Conservation (phyloP, 2,888 invertebrate genomes). For the Torymus aiolomorphi region DNA sequence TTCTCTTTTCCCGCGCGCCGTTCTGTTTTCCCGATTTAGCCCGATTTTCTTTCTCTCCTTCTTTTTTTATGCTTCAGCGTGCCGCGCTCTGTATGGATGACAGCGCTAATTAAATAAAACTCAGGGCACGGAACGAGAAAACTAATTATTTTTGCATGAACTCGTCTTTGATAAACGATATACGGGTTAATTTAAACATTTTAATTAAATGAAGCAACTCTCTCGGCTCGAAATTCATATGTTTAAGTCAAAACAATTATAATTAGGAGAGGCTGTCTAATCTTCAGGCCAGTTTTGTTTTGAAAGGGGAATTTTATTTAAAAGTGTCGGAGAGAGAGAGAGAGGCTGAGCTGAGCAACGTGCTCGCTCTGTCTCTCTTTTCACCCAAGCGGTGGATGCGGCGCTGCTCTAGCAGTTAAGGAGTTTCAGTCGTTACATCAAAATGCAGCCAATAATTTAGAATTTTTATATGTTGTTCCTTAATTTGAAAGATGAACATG, state of each 20-base stretch:
- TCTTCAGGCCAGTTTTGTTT: too few species aligned
- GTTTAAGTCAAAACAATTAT: conserved; percentile 1
- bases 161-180: conserved; percentile 24
- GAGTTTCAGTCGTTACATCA: too few species aligned
- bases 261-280: not conserved
- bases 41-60: not conserved
- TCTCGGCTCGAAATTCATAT: not conserved
- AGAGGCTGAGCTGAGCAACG: too few species aligned
- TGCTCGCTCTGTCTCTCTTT: too few species aligned
- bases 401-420: too few species aligned
- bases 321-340: too few species aligned
- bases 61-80: not conserved
- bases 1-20: not conserved
- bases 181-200: conserved; percentile 23
- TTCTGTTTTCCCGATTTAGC: not conserved
- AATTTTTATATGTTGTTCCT: too few species aligned
- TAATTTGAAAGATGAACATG: too few species aligned
- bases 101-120: conserved; percentile 39
- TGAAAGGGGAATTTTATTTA: too few species aligned
- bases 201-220: conserved; percentile 24
- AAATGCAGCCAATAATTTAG: too few species aligned
- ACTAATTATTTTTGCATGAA: conserved; percentile 37
- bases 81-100: not conserved
- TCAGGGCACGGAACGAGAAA: conserved; percentile 5
- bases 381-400: too few species aligned